Percentiles rank a stretch among this genome's conserved stretches.
phyloP scores from a whole-genome alignment of 2,888 invertebrate genomes.

The Agrotis clavis region DNA sequence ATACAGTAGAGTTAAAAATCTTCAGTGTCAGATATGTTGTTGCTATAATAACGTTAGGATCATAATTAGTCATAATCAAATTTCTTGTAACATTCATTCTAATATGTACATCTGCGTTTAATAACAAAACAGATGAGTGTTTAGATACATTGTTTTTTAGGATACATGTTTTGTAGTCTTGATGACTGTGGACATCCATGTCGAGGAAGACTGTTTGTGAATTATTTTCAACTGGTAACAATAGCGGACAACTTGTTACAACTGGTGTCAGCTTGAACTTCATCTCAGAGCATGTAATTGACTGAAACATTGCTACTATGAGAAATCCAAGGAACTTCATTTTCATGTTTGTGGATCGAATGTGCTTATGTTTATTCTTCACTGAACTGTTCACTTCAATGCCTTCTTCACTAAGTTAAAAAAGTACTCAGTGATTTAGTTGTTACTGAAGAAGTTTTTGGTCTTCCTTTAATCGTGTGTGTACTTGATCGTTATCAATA shows the following conservation, averaged over 20 bases:
- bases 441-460: neutral
- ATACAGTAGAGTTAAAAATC: constrained; percentile 41
- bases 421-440: too few relatives aligned
- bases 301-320: neutral
- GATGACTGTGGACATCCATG: constrained; percentile 15
- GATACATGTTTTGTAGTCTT: neutral
- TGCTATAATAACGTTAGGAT: constrained; percentile 64
- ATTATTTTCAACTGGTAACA: constrained; percentile 30
- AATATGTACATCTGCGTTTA: too few relatives aligned
- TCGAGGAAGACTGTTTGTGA: constrained; percentile 48
- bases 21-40: constrained; percentile 50
- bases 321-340: constrained; percentile 27
- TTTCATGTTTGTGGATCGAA: neutral
- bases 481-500: constrained; percentile 14
- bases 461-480: neutral
- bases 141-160: too few relatives aligned
- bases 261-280: neutral
- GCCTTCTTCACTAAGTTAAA: too few relatives aligned
- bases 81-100: too few relatives aligned
- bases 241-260: constrained; percentile 28
- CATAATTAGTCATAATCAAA: constrained; percentile 9
- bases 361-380: neutral
- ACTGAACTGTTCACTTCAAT: neutral
- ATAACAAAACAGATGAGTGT: too few relatives aligned
- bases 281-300: neutral